Conservation (phyloP, 2,797 vertebrate genomes). For the Tiaroga cobitis region DNA sequence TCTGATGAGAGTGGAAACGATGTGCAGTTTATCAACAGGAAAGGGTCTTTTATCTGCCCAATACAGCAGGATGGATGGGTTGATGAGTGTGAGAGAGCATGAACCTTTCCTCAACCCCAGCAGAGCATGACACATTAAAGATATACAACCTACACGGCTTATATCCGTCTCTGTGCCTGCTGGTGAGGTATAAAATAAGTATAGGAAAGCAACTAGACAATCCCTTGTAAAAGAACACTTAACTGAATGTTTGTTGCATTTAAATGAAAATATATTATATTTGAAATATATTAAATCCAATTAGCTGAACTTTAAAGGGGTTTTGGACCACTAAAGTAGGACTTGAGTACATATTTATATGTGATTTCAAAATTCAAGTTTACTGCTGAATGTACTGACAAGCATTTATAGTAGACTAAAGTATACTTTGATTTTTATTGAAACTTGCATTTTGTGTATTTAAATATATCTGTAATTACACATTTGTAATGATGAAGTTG, state of each 20-base stretch:
- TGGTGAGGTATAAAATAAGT: too few relatives aligned
- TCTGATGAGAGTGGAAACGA: neutral
- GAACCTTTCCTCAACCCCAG: neutral
- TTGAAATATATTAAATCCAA: neutral
- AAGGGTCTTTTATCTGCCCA: neutral
- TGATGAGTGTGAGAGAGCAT: slow-evolving; percentile 18
- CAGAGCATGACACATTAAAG: neutral
- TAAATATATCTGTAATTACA: too few relatives aligned
- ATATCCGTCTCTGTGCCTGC: neutral
- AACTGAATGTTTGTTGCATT: neutral
- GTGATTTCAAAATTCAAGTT: too few relatives aligned
- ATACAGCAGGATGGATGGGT: neutral
- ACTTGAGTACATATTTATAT: too few relatives aligned
- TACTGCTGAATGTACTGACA: too few relatives aligned
- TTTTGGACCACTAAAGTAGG: neutral
- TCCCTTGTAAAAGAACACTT: neutral
- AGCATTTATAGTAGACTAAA: too few relatives aligned
- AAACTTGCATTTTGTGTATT: too few relatives aligned
- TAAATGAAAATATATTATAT: neutral
- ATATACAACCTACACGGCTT: neutral
- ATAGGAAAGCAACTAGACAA: neutral
- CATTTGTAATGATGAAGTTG: too few relatives aligned
- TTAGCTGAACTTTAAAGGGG: neutral
- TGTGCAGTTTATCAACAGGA: slow-evolving; percentile 5
- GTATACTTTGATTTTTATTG: too few relatives aligned